Evolutionary conservation across 1,140 invertebrate genomes (phyloP).

Genomic region (Macrotrachela quadricornifera): DNA sequence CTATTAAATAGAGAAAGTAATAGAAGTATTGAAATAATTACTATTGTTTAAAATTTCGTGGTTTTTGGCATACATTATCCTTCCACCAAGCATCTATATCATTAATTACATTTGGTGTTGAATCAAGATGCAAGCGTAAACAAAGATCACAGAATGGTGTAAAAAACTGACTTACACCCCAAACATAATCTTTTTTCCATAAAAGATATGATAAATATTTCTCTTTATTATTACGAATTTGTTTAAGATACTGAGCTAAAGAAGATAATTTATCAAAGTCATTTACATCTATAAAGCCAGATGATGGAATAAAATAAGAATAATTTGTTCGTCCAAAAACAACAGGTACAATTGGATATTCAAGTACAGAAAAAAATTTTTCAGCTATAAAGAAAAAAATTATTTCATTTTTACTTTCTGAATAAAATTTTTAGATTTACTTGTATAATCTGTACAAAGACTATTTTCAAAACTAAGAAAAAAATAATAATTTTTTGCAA

Average conservation of each 20-base stretch:
- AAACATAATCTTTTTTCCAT: neutral
- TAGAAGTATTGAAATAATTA: too few relatives aligned
- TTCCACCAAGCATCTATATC: too few relatives aligned
- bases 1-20: too few relatives aligned
- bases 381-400: neutral
- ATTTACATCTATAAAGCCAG: conserved; percentile 7
- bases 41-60: too few relatives aligned
- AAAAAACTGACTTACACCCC: too few relatives aligned
- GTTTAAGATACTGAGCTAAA: conserved; percentile 10
- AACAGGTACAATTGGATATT: conserved; percentile 8
- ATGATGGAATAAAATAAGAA: neutral
- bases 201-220: conserved; percentile 1
- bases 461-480: conserved; percentile 11
- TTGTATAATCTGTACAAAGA: conserved; percentile 9
- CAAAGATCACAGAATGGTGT: too few relatives aligned
- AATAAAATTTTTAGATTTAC: too few relatives aligned
- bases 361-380: conserved; percentile 9
- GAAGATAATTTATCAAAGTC: conserved; percentile 8
- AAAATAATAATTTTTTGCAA: conserved; percentile 6
- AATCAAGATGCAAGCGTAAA: too few relatives aligned
- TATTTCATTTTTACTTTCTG: too few relatives aligned
- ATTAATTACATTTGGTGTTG: too few relatives aligned
- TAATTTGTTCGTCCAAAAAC: conserved; percentile 6
- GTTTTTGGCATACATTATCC: too few relatives aligned
- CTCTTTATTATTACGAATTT: conserved; percentile 1